Evolutionary conservation across 2,113 vertebrate genomes (phyloP).

Genomic region (Halcyon malimbica): DNA sequence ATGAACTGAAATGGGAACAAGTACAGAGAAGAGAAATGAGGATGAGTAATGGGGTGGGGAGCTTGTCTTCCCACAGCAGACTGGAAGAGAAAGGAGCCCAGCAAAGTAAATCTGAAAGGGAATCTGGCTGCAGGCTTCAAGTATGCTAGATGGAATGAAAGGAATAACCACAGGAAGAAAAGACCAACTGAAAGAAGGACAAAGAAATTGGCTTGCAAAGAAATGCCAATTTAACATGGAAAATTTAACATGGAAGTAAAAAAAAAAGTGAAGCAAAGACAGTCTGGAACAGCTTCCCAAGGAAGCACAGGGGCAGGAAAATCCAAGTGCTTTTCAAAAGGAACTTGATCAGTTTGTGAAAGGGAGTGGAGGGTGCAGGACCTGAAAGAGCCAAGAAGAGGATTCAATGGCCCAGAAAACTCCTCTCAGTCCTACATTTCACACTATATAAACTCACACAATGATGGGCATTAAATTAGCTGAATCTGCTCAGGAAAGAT

Average conservation of each 20-base stretch:
- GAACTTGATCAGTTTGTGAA: slow-evolving; percentile 14
- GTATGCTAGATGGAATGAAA: background rate
- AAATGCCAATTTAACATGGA: slow-evolving; percentile 29
- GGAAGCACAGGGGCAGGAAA: background rate
- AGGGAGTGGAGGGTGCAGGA: background rate
- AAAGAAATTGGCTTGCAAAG: slow-evolving; percentile 29
- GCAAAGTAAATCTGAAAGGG: background rate
- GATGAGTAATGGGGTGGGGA: background rate
- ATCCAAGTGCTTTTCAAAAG: slow-evolving; percentile 5
- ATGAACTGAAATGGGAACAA: slow-evolving; percentile 27
- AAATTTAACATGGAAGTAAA: slow-evolving; percentile 46
- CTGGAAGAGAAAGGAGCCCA: background rate
- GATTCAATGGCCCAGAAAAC: slow-evolving; percentile 10
- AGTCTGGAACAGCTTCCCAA: background rate
- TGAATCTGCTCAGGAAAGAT: background rate
- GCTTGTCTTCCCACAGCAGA: background rate
- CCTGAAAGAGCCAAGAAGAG: background rate
- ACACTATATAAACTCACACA: background rate
- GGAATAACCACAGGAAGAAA: background rate
- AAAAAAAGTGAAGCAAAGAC: background rate
- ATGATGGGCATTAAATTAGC: background rate
- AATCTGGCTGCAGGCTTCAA: slow-evolving; percentile 25
- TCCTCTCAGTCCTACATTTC: background rate
- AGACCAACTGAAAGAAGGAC: slow-evolving; percentile 21
- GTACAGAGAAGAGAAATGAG: background rate